Evolutionary conservation across 2,888 invertebrate species (phyloP).

Genomic region (Agapostemon virescens): DNA sequence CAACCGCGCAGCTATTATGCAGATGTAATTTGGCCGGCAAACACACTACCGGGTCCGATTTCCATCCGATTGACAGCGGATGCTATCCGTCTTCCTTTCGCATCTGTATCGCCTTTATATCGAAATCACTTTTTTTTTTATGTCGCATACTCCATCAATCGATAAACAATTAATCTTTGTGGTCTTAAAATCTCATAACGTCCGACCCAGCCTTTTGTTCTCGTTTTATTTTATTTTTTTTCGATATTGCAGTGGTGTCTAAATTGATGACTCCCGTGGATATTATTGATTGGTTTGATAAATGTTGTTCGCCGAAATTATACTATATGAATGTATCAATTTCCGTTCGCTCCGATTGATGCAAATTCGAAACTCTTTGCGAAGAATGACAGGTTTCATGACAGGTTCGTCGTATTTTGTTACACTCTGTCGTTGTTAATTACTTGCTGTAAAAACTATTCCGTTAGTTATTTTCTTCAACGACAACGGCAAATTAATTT

Average conservation of each 20-base stretch:
- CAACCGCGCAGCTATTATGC: conserved; percentile 75
- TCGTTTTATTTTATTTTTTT: conserved; percentile 45
- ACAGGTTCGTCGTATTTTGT: neutral
- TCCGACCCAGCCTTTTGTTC: conserved; percentile 3
- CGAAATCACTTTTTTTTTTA: conserved; percentile 25
- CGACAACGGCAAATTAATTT: neutral
- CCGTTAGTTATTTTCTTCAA: neutral
- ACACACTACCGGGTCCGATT: conserved; percentile 71
- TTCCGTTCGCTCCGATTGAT: neutral
- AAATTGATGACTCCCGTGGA: conserved; percentile 34
- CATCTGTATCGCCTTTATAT: conserved; percentile 43
- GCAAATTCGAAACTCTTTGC: neutral
- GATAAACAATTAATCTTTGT: conserved; percentile 61
- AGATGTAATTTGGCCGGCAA: conserved; percentile 77
- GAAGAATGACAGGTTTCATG: neutral
- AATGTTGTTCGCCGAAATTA: neutral
- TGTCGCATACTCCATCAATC: conserved; percentile 44
- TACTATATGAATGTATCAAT: conserved; percentile 1
- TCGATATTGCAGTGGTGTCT: neutral
- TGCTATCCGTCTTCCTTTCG: conserved; percentile 67
- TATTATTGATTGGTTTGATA: conserved; percentile 12
- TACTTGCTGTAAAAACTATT: neutral
- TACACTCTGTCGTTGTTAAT: neutral
- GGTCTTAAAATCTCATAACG: conserved; percentile 36
- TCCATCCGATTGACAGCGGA: conserved; percentile 67